Conservation (phyloP, 2,797 vertebrate genomes). For the Eidolon dupreanum region DNA sequence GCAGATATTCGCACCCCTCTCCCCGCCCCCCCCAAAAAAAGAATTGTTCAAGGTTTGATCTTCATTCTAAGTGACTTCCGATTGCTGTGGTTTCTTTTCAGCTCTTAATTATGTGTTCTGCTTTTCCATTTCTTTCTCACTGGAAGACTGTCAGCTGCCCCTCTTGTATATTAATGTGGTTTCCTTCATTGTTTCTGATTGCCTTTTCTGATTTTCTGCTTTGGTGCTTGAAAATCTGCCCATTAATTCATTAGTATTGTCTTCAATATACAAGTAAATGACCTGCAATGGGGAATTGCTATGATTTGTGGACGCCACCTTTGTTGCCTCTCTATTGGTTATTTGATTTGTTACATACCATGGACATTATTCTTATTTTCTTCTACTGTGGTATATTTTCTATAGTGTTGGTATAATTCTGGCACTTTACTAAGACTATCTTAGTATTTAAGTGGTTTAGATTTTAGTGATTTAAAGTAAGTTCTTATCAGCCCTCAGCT, state of each 20-base stretch:
- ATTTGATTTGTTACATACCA: neutral
- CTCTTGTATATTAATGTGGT: neutral
- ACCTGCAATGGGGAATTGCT: neutral
- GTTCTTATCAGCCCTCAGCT: constrained; percentile 8
- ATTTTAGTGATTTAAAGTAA: constrained; percentile 21
- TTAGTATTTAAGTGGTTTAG: neutral
- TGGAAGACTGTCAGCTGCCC: neutral
- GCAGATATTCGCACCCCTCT: neutral
- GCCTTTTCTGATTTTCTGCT: constrained; percentile 35
- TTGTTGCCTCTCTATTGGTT: neutral
- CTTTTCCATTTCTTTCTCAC: neutral
- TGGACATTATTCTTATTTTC: neutral
- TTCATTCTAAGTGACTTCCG: neutral
- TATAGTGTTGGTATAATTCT: neutral
- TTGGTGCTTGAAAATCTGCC: neutral
- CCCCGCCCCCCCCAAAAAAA: neutral
- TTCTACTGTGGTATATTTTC: neutral
- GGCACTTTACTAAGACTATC: neutral
- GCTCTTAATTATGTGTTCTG: neutral
- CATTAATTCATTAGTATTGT: constrained; percentile 23
- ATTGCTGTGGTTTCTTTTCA: neutral
- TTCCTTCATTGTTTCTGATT: neutral
- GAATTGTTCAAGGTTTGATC: neutral
- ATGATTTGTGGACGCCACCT: neutral
- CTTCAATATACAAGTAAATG: neutral